Evolutionary conservation across 2,888 invertebrate genomes (phyloP).

Genomic region (Caenorhabditis macrosperma): DNA sequence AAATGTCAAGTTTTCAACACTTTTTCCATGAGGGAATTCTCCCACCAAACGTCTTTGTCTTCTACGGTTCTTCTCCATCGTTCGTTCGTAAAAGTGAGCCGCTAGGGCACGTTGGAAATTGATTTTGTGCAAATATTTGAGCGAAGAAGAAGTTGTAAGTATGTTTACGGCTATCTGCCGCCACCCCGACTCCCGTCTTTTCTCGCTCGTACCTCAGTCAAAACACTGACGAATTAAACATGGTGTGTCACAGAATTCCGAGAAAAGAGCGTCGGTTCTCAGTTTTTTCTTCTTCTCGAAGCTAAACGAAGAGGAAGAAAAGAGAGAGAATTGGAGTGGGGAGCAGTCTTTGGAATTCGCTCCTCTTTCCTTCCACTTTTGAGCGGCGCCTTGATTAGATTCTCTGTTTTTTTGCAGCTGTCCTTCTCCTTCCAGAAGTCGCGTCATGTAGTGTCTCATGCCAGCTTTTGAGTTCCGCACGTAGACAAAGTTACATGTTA

Average conservation of each 20-base stretch:
- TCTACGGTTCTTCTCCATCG: not conserved
- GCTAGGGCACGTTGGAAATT: constrained; percentile 6
- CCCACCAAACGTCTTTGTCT: not conserved
- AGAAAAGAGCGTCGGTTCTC: no score
- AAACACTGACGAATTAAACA: constrained; percentile 1
- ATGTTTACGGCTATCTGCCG: constrained; percentile 42
- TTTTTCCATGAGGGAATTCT: not conserved
- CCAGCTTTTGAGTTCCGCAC: not conserved
- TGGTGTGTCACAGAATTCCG: no score
- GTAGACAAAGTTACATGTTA: not conserved
- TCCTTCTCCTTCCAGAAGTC: not conserved
- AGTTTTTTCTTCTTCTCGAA: not conserved
- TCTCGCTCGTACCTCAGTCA: constrained; percentile 4
- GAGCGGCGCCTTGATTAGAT: constrained; percentile 7
- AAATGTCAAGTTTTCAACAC: not conserved
- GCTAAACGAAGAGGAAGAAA: not conserved
- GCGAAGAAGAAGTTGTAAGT: constrained; percentile 42
- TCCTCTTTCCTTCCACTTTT: not conserved
- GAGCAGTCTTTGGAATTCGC: not conserved
- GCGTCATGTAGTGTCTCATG: not conserved
- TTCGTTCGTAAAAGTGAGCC: not conserved
- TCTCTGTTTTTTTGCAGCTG: constrained; percentile 1
- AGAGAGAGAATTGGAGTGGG: constrained; percentile 19
- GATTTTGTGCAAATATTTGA: constrained; percentile 56
- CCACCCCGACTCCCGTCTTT: not conserved